These are phyloP conservation scores for Lypha dubia DNA, from an alignment of 2,888 invertebrate species.

Conservation along the genomic window DNA sequence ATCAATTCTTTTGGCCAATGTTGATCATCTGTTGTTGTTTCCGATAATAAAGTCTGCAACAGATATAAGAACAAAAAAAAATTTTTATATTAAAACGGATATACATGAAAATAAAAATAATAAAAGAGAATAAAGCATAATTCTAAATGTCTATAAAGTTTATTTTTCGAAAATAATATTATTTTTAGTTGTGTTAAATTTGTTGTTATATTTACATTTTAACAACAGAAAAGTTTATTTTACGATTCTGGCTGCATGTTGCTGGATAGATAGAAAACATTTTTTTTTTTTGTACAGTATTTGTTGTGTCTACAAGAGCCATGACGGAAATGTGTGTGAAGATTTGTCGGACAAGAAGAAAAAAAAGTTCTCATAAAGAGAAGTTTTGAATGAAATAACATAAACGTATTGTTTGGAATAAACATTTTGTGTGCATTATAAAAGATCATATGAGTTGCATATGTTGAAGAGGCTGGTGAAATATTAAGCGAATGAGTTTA, in stretches of 20 bases:
- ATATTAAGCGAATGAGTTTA: constrained; percentile 18
- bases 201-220: constrained; percentile 24
- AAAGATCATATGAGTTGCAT: constrained; percentile 62
- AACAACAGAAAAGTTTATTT: constrained; percentile 28
- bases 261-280: neutral
- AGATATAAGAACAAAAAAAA: constrained; percentile 34
- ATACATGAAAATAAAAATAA: constrained; percentile 84
- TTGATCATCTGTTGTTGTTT: constrained; percentile 87
- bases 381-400: constrained; percentile 13
- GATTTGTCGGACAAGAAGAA: constrained; percentile 25
- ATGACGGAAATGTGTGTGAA: constrained; percentile 50
- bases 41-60: constrained; percentile 87
- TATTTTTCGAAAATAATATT: constrained; percentile 1
- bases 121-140: neutral
- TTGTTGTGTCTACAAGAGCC: constrained; percentile 26
- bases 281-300: neutral
- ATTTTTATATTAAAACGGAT: constrained; percentile 82
- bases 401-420: constrained; percentile 6
- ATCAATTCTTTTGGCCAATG: constrained; percentile 90
- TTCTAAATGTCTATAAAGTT: constrained; percentile 4
- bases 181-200: constrained; percentile 37
- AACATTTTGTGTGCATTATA: neutral
- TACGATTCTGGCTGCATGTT: neutral
- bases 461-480: constrained; percentile 31
- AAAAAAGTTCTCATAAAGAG: constrained; percentile 14